These are phyloP conservation scores for Trypoxylus dichotomus DNA, from an alignment of 1,140 invertebrate genomes.

Conservation along the genomic window DNA sequence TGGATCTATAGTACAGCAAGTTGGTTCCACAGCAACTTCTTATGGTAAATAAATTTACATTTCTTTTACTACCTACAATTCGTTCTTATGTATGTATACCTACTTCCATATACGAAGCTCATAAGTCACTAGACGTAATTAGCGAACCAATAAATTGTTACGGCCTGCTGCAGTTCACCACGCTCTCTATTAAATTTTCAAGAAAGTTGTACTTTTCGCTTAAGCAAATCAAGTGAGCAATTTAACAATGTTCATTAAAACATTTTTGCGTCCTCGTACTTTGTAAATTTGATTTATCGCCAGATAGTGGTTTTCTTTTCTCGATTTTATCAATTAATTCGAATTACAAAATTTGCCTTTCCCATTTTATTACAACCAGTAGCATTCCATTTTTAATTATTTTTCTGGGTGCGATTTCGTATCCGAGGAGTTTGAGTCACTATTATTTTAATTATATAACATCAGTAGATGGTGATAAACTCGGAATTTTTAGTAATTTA, in stretches of 20 bases:
- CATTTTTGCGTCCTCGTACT: neutral
- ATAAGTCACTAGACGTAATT: neutral
- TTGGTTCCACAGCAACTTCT: neutral
- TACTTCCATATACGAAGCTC: neutral
- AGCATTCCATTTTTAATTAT: too few species aligned
- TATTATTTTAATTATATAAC: too few species aligned
- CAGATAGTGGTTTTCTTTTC: neutral
- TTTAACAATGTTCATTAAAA: neutral
- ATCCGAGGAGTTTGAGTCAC: too few species aligned
- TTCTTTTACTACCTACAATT: neutral
- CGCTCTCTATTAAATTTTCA: neutral
- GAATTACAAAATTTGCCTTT: too few species aligned
- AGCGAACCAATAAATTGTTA: constrained; percentile 3
- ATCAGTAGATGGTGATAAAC: too few species aligned
- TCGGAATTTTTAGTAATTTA: too few species aligned
- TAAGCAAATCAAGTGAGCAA: neutral
- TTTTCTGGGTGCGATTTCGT: too few species aligned
- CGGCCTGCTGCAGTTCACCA: neutral
- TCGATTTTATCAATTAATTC: neutral
- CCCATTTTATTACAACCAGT: too few species aligned
- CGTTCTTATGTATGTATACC: neutral
- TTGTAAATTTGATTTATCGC: neutral
- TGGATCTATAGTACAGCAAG: neutral
- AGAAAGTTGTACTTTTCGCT: neutral
- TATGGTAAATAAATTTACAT: neutral